Conservation (phyloP, 2,888 invertebrate species). For the Metellina segmentata region DNA sequence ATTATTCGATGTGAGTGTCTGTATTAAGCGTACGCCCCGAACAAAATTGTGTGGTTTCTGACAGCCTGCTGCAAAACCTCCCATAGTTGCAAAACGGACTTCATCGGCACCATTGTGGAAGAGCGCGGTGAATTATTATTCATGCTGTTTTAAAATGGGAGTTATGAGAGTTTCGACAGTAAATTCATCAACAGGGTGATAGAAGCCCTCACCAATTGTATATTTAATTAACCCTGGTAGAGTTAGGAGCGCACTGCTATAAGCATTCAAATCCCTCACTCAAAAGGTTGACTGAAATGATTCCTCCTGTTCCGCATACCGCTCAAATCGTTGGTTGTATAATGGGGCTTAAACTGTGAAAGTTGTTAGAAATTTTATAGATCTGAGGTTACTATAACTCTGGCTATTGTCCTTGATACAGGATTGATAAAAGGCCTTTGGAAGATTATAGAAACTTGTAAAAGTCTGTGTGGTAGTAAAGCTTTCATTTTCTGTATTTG, state of each 20-base stretch:
- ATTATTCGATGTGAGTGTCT: conserved; percentile 51
- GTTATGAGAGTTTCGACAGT: conserved; percentile 25
- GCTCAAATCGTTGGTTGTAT: not conserved
- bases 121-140: conserved; percentile 31
- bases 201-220: conserved; percentile 17
- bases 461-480: too few relatives aligned
- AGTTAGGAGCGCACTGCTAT: not conserved
- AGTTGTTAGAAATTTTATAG: not conserved
- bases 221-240: conserved; percentile 32
- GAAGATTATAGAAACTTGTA: too few relatives aligned
- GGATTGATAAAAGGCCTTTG: too few relatives aligned
- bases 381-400: not conserved
- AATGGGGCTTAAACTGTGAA: not conserved
- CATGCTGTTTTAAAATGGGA: conserved; percentile 53
- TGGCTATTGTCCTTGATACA: too few relatives aligned
- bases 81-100: not conserved
- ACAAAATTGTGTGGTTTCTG: conserved; percentile 7
- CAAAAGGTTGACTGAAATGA: not conserved
- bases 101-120: not conserved
- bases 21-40: conserved; percentile 21
- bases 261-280: not conserved
- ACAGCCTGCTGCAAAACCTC: not conserved
- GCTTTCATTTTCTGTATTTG: too few relatives aligned
- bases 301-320: not conserved
- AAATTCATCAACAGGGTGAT: conserved; percentile 40